Evolutionary conservation across 2,888 invertebrate genomes (phyloP), one percentile per base, ranked within the genome.

Genomic region (Calliopum simillimum): DNA sequence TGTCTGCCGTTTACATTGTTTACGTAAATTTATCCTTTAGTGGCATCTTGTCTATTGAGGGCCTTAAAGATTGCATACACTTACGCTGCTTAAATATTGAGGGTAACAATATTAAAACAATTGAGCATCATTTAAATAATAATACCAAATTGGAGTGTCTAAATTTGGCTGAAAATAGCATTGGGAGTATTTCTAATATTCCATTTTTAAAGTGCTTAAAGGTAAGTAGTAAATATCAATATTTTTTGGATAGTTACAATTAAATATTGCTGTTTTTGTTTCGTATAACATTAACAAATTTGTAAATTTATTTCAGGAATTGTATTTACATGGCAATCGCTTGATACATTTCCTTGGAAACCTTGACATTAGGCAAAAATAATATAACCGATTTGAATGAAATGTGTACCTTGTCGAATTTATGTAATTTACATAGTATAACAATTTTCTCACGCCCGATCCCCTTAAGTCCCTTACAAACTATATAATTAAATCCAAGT

Each of bases 101-200:
- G 86, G 94, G 94, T 74, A 97, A 97, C 87, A 96, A 93, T 81
- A 94, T 97, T 79, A 97, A 97, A 90, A 91, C 92, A n/a, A 94
- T 97, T 81, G 96, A 96, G 81, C 95, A 95, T n/a, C n/a, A n/a
- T 86, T 88, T 97, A 75, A 93, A 93, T 81, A 91, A 92, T 77
- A 96, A 95, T 83, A 88, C 90, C 58, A 92, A 93, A 81, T 86
- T 97, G 84, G 94, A 95, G 83, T 91, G 92, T 84, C 86, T 97
- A 77, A 97, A 97, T 87, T 86, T 97, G 76, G 95, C 96, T 4
- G 95, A 95, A 84, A 97, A 97, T 85, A 92, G 91, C 83, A 95
- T 97, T 80, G 90, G 93, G 67, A 91, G 92, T 79, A 89, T 97
- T 73, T 91, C 93, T 76, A 96, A 97, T 87, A 90, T 97, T 75